phyloP scores from a whole-genome alignment of 53 echinoderm and acorn worm species.

The Antedon mediterranea region DNA sequence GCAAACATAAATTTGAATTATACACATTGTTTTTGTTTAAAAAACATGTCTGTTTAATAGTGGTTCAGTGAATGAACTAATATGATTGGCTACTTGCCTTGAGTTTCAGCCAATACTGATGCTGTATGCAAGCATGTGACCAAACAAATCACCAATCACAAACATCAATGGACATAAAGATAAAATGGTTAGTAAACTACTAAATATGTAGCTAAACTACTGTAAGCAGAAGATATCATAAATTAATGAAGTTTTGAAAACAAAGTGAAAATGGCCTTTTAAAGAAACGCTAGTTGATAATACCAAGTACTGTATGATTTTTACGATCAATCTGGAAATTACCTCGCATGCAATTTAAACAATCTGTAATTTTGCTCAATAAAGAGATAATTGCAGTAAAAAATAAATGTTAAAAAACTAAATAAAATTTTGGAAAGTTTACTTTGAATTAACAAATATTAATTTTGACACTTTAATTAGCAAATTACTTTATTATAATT shows the following conservation, averaged over 20 bases:
- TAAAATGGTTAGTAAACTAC: conserved; percentile 4
- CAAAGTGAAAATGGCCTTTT: too few relatives aligned
- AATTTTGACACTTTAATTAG: too few relatives aligned
- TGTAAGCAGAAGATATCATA: background rate
- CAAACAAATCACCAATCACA: conserved; percentile 1
- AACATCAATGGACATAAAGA: conserved; percentile 1
- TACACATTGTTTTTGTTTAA: too few relatives aligned
- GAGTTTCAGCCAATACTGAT: conserved; percentile 95
- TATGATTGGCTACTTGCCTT: conserved; percentile 81
- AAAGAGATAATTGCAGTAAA: too few relatives aligned
- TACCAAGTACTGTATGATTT: too few relatives aligned
- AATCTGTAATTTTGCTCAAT: too few relatives aligned
- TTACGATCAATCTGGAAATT: too few relatives aligned
- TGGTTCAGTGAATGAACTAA: background rate
- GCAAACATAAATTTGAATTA: background rate
- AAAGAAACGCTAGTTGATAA: too few relatives aligned
- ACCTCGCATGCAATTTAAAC: too few relatives aligned
- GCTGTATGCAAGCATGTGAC: conserved; percentile 39
- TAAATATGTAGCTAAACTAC: background rate
- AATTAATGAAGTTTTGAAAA: background rate
- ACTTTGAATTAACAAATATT: too few relatives aligned
- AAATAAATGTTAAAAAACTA: too few relatives aligned
- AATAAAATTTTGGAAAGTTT: too few relatives aligned
- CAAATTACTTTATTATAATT: background rate
- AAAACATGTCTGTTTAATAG: background rate